Evolutionary conservation across 2,888 invertebrate genomes (phyloP), one percentile per base, ranked within the genome.

Genomic region (Lymantria dispar): DNA sequence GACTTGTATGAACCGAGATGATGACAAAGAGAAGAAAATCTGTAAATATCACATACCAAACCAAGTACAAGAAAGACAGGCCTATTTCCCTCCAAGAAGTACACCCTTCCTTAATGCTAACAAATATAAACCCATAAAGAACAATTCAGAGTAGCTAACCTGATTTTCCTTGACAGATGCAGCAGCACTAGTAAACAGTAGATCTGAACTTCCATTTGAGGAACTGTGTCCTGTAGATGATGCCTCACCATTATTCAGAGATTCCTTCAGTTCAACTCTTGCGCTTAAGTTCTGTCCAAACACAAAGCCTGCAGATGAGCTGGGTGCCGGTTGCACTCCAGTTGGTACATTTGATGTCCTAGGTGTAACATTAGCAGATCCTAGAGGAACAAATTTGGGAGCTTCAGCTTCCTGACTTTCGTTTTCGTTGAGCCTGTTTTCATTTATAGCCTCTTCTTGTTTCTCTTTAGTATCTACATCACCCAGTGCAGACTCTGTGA

Each of bases 211-310:
- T 1, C 95, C 95, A 83, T 91, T 91, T 38, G 90, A 89, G 33
- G 88, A 90, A 52, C 83, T 85, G 42, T 89, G 87, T 14, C 90
- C 88, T 2, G 68, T 65, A 8, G 78, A 62, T 10, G 70, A 60
- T 13, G 82, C 77, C 42, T 87, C 85, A n/a, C 92, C 92, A 64
- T 92, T 92, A 45, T 91, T 92, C 1, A 91, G 85, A 54, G 91
- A 92, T 45, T 88, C 91, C 59, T 94, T 93, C 37, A 94, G 94
- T 31, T 95, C 91, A 9, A 97, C 97, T 65, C 98, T 92, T 64
- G 96, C 97, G 71, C 96, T 96, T 45, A 98, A 92, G 85, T 98
- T 98, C 81, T 98, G 97, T 0, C 98, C 98, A 83, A 98, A 98
- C 11, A 98, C 95, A 91, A 98, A 98, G 36, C 94, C 94, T 29